Evolutionary conservation across 2,113 vertebrate genomes (phyloP), one percentile per base, ranked within the genome.

Genomic region (Andinoacara biseriatus): DNA sequence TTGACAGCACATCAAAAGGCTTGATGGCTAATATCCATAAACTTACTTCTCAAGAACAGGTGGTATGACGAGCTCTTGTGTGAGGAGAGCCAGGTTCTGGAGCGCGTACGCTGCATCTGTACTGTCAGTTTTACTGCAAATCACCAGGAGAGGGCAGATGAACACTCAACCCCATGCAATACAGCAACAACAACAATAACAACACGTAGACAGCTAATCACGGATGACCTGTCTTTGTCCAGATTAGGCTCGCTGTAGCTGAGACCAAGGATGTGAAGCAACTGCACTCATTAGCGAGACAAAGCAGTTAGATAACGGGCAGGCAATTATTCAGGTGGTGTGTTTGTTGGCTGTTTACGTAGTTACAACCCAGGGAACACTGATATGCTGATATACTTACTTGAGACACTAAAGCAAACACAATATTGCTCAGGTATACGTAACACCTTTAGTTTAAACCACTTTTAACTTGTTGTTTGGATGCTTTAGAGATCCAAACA

Each of bases 41-140:
- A 82, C 92, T 88, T 93, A 99, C 98, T 96, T 99, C 95, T 99
- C 98, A 78, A 99, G 97, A 40, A 99, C 98, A 54, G 98, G 97
- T 33, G 98, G 97, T 81, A 99, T 98, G 82, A 97, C 97, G 82
- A 99, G 96, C 72, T 99, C 97, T 20, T 98, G 98, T 56, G 97
- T 95, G 95, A 99, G 97, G 61, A 99, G 96, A 63, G 98, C 98
- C 79, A 99, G 96, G 94, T 99, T 98, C 93, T 99, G 98, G 61
- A 99, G 94, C 46, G 98, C 97, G 65, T 97, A 98, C 35, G 98
- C 97, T 79, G 98, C 98, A 78, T 99, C 98, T 76, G 97, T 95
- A 86, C 97, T 97, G 90, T 98, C 98, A n/a, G 96, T 98, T 95
- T 99, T 99, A 92, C 98, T 95, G 90, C 60, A 84, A 38, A 74